Evolutionary conservation across 2,113 vertebrate genomes (phyloP).

Genomic region (Emydura subglobosa): DNA sequence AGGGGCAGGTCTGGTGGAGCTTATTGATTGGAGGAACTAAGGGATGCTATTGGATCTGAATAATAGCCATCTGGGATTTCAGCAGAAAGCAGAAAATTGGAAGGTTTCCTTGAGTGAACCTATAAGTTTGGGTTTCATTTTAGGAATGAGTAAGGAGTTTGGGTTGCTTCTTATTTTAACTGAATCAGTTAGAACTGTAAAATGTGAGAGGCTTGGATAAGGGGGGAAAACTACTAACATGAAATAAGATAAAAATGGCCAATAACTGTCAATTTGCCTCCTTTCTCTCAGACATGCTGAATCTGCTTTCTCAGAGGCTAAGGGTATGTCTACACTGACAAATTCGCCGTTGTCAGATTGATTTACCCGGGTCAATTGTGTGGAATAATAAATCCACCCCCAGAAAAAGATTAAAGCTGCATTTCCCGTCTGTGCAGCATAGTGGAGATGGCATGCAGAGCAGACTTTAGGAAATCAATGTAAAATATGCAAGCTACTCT

Average conservation of each 20-base stretch:
- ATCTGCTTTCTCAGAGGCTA: slow-evolving; percentile 27
- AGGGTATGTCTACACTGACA: background rate
- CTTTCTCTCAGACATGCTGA: background rate
- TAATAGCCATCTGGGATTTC: background rate
- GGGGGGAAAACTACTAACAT: background rate
- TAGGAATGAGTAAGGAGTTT: background rate
- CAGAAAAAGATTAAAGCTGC: too few species aligned
- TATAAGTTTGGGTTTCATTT: background rate
- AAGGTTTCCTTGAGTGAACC: background rate
- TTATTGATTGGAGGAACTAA: background rate
- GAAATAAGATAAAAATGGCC: background rate
- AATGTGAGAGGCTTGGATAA: background rate
- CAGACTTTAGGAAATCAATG: too few species aligned
- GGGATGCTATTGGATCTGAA: background rate
- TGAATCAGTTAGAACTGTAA: background rate
- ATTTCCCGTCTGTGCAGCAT: too few species aligned
- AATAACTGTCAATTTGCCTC: slow-evolving; percentile 3
- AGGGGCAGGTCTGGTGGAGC: background rate
- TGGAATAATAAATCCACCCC: too few species aligned
- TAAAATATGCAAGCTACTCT: too few species aligned
- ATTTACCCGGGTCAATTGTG: too few species aligned
- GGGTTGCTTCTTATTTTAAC: background rate
- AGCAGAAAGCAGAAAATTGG: background rate
- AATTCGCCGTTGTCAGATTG: too few species aligned
- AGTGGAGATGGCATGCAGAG: too few species aligned